Base-by-base conservation (phyloP, 2,797 vertebrate species). In the Esox masquinongy region DNA sequence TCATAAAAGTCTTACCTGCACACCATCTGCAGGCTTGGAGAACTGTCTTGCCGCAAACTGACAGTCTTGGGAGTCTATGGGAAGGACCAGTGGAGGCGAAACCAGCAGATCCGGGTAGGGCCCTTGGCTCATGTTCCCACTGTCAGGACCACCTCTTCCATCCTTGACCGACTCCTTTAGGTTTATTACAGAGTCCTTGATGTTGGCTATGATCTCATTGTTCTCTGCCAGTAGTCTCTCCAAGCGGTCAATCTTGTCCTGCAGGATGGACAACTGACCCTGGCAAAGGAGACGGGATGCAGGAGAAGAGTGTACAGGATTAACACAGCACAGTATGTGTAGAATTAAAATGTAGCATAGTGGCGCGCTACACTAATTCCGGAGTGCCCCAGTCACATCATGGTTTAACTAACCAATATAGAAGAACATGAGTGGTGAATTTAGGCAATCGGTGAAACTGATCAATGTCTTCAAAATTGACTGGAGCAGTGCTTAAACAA, bases 221-320 rank as follows among this genome's bases (percentile, higher is more conserved):
- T 98, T 99, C 90, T 96, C 93, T 7, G 94, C 92, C 50, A 99
- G 90, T 31, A 97, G 93, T 36, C 77, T 93, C 84, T 99, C 97
- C 83, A 99, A 89, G 76, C 94, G 94, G 82, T 97, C 96, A 77
- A 99, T 97, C 93, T 96, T 97, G 83, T 95, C 92, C 92, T 96
- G 96, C 76, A 98, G 90, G 88, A 92, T 92, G 77, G 91, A 95
- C 83, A 98, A 92, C 43, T 97, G 95, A 2, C 94, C 96, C 97
- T 97, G 85, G 16, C 77, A 39, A 67, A 70, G 22, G 5, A 24
- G 56, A 71, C 4, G 19, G 73, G 61, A 0, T 36, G 3, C 68
- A 29, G 16, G 4, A 64, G 14, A 9, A 14, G 19, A 24, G 3
- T 29, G 7, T n/a, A 29, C 7, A 26, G n/a, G 73, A 17, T 31